Evolutionary conservation across 2,888 invertebrate species (phyloP).

Genomic region (Pristionchus arcanus): DNA sequence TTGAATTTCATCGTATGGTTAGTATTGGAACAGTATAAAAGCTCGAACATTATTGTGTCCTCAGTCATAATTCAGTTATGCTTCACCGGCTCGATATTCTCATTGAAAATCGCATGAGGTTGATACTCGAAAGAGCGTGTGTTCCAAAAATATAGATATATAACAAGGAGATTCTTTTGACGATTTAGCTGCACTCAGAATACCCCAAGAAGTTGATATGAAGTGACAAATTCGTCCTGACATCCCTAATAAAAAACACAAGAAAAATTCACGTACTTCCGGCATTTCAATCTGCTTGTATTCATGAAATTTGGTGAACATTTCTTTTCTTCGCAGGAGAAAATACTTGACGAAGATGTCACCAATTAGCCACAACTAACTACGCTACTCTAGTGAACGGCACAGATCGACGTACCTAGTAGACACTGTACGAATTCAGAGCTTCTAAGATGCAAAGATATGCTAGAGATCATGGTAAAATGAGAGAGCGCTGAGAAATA

Average conservation of each 20-base stretch:
- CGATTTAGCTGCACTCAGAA: too few species aligned
- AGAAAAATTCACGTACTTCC: neutral
- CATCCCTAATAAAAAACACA: neutral
- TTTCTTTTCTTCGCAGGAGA: constrained; percentile 34
- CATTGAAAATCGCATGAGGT: too few species aligned
- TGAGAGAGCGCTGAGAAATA: constrained; percentile 24
- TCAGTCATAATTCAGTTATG: too few species aligned
- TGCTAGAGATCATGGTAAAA: constrained; percentile 23
- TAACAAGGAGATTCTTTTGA: too few species aligned
- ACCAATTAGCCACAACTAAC: constrained; percentile 30
- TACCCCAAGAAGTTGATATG: too few species aligned
- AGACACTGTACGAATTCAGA: neutral
- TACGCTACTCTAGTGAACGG: neutral
- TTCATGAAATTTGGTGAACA: constrained; percentile 46
- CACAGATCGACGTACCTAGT: neutral
- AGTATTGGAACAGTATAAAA: too few species aligned
- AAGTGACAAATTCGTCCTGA: too few species aligned
- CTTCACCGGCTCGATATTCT: too few species aligned
- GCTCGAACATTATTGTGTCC: too few species aligned
- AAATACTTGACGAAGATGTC: neutral
- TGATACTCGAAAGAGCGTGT: too few species aligned
- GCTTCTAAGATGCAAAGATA: neutral
- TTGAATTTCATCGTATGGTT: too few species aligned
- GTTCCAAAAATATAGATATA: too few species aligned
- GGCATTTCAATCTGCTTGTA: constrained; percentile 44